These are phyloP conservation scores for Beroe ovata DNA, from an alignment of 37 sponge, comb jelly and placozoan species.

Conservation along the genomic window DNA sequence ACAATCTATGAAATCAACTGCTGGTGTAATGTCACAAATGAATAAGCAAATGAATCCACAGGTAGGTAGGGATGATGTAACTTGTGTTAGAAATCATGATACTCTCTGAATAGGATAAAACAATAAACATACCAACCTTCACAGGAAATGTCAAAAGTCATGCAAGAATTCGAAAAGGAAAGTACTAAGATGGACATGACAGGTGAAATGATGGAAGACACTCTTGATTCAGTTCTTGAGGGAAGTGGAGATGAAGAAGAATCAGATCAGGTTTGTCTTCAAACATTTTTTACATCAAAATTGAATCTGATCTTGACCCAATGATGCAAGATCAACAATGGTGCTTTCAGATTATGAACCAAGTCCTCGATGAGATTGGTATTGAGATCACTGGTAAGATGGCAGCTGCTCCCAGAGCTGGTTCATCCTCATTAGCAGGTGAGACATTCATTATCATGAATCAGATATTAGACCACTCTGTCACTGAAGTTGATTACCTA, in stretches of 20 bases:
- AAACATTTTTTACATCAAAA: too few species aligned
- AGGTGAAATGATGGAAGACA: constrained; percentile 95
- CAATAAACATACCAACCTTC: too few species aligned
- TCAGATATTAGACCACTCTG: too few species aligned
- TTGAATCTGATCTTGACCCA: too few species aligned
- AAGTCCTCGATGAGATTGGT: constrained; percentile 99
- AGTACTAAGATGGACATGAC: constrained; percentile 97
- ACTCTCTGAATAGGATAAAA: too few species aligned
- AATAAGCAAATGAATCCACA: constrained; percentile 84
- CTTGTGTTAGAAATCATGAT: background rate
- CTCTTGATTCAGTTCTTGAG: constrained; percentile 83
- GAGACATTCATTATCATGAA: background rate
- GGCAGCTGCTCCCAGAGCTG: constrained; percentile 28
- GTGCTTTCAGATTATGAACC: constrained; percentile 72
- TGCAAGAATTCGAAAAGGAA: constrained; percentile 89
- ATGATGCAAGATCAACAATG: too few species aligned
- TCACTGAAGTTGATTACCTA: too few species aligned
- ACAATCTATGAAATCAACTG: constrained; percentile 52
- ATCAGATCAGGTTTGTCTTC: constrained; percentile 80
- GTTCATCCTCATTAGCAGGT: constrained; percentile 55
- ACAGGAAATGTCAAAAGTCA: constrained; percentile 83
- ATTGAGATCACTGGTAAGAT: constrained; percentile 88
- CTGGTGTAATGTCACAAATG: constrained; percentile 78
- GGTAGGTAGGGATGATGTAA: too few species aligned
- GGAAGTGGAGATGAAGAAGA: constrained; percentile 97